A percentile compares a stretch with the other conserved stretches of the same genome.
These are phyloP conservation scores for Ischnus inquisitorius DNA, from an alignment of 2,888 invertebrate species.

Conservation along the genomic window DNA sequence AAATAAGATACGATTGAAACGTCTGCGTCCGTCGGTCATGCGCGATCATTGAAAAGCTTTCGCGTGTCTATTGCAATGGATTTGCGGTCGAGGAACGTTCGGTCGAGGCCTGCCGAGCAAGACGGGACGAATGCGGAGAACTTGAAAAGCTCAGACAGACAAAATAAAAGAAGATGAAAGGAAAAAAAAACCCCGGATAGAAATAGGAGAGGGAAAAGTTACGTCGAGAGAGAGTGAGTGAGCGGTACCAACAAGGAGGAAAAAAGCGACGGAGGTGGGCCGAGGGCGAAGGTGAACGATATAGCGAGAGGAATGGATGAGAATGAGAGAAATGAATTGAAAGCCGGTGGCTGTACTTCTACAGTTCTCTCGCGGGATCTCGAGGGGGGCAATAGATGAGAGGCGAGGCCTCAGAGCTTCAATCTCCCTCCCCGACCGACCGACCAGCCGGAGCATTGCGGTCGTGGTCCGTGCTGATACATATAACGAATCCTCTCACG, in stretches of 20 bases:
- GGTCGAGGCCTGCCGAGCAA: background rate
- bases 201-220: background rate
- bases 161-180: background rate
- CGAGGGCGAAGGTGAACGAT: slow-evolving; percentile 18
- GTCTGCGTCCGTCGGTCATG: background rate
- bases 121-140: slow-evolving; percentile 6
- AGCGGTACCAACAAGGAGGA: background rate
- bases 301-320: slow-evolving; percentile 19
- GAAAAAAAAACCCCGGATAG: background rate
- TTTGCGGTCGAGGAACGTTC: background rate
- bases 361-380: slow-evolving; percentile 4
- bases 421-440: background rate
- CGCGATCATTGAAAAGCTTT: slow-evolving; percentile 8
- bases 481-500: background rate
- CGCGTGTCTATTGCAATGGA: background rate
- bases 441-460: background rate
- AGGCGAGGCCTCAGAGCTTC: slow-evolving; percentile 9
- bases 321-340: slow-evolving; percentile 20
- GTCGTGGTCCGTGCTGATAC: slow-evolving; percentile 8
- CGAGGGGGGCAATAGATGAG: slow-evolving; percentile 9
- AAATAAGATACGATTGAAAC: background rate
- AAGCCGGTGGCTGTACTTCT: slow-evolving; percentile 6
- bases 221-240: background rate
- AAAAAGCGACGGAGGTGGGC: background rate
- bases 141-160: slow-evolving; percentile 22